Percentiles rank a stretch among this genome's conserved stretches.
Conservation (phyloP, 2,888 invertebrate genomes). For the Cosmia pyralina region DNA sequence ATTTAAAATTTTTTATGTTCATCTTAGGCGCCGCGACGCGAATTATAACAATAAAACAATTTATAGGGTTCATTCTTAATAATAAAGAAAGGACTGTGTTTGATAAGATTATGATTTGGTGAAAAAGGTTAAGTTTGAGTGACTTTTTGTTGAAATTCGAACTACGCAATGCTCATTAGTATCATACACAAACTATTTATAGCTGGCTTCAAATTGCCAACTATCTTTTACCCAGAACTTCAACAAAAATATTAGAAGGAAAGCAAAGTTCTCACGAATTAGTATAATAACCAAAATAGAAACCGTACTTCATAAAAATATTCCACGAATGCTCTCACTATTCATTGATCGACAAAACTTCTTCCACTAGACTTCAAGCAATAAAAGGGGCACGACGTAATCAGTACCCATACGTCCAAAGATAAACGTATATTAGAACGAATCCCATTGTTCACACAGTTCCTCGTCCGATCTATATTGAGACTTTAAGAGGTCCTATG, state of each 20-base stretch:
- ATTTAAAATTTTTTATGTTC: conserved; percentile 66
- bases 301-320: conserved; percentile 21
- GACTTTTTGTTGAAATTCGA: neutral
- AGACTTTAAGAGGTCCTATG: conserved; percentile 66
- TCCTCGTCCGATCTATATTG: conserved; percentile 56
- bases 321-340: conserved; percentile 23
- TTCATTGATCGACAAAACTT: conserved; percentile 23
- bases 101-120: conserved; percentile 13
- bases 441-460: conserved; percentile 61
- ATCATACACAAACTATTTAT: neutral
- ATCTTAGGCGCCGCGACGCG: conserved; percentile 47
- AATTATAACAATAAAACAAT: conserved; percentile 42
- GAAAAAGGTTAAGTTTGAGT: neutral
- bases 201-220: neutral
- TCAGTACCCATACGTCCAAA: conserved; percentile 30
- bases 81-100: conserved; percentile 16
- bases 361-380: conserved; percentile 28
- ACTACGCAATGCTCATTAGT: neutral
- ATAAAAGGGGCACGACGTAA: conserved; percentile 33
- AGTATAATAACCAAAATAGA: neutral
- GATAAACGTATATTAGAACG: conserved; percentile 51
- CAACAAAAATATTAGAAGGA: neutral
- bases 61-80: conserved; percentile 8
- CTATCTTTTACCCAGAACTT: neutral
- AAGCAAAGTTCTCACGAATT: neutral